Evolutionary conservation across 2,113 vertebrate species (phyloP).

Genomic region (Sylvilagus bachmani): DNA sequence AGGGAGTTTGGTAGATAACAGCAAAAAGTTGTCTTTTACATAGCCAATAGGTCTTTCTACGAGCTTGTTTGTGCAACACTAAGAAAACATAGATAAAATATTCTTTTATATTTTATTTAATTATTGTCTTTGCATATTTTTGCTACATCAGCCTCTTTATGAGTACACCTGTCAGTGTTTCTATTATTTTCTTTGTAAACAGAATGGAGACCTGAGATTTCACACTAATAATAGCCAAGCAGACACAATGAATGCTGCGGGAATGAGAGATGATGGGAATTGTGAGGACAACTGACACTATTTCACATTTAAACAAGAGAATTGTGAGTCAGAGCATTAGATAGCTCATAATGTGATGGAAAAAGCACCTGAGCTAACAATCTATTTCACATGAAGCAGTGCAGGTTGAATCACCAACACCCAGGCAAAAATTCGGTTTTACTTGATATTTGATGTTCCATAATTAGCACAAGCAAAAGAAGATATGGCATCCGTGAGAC

Average conservation of each 20-base stretch:
- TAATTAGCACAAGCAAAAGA: constrained; percentile 73
- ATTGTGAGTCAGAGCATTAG: constrained; percentile 76
- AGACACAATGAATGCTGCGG: constrained; percentile 45
- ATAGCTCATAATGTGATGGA: constrained; percentile 1
- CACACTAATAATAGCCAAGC: constrained; percentile 32
- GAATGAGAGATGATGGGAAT: constrained; percentile 64
- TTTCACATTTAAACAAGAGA: constrained; percentile 70
- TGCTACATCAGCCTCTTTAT: not conserved
- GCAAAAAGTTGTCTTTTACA: not conserved
- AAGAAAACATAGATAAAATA: not conserved
- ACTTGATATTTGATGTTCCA: constrained; percentile 74
- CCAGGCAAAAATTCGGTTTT: constrained; percentile 41
- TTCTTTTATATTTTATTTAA: constrained; percentile 26
- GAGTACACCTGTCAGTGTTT: not conserved
- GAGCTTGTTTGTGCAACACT: not conserved
- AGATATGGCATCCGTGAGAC: constrained; percentile 30
- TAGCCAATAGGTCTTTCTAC: not conserved
- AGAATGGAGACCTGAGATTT: constrained; percentile 24
- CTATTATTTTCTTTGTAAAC: constrained; percentile 56
- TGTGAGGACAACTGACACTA: constrained; percentile 50
- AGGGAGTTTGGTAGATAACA: not conserved
- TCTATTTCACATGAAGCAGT: constrained; percentile 45
- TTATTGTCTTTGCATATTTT: constrained; percentile 20
- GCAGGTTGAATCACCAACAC: constrained; percentile 76
- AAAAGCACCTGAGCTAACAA: constrained; percentile 73